A percentile compares a stretch with the other conserved stretches of the same genome.
phyloP scores from a whole-genome alignment of 2,888 invertebrate species.

The Mythimna impura region DNA sequence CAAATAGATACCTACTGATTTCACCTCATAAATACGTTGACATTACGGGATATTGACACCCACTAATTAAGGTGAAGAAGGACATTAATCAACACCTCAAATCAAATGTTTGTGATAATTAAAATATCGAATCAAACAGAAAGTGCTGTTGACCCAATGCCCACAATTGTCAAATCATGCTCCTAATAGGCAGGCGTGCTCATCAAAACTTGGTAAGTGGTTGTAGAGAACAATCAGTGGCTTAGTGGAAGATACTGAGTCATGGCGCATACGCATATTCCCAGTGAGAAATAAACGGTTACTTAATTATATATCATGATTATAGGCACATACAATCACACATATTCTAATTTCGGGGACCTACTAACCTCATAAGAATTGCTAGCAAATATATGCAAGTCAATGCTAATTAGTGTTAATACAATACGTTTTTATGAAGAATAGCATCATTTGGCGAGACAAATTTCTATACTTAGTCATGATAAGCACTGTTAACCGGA shows the following conservation, averaged over 20 bases:
- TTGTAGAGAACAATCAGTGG: conserved; percentile 60
- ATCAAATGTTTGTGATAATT: conserved; percentile 43
- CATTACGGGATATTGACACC: conserved; percentile 5
- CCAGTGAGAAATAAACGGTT: conserved; percentile 52
- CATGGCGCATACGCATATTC: conserved; percentile 43
- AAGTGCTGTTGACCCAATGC: conserved; percentile 74
- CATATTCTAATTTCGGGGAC: conserved; percentile 44
- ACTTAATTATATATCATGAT: conserved; percentile 60
- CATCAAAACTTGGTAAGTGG: conserved; percentile 52
- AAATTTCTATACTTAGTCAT: not conserved
- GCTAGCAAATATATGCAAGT: conserved; percentile 48
- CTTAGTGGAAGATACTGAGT: conserved; percentile 59
- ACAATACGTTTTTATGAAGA: not conserved
- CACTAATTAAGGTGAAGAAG: conserved; percentile 15
- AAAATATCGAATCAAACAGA: conserved; percentile 66
- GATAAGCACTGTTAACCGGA: conserved; percentile 15
- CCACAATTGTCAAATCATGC: conserved; percentile 79
- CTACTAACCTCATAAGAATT: conserved; percentile 47
- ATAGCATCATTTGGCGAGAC: not conserved
- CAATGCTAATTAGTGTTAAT: conserved; percentile 29
- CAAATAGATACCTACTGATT: not conserved
- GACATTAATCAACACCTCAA: conserved; percentile 20
- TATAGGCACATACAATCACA: conserved; percentile 30
- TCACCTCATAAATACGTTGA: conserved; percentile 6
- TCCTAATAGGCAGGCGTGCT: conserved; percentile 70